A percentile compares a stretch with the other conserved stretches of the same genome.
Evolutionary conservation across 2,888 invertebrate genomes (phyloP).

Genomic region (Phyllotreta striolata): DNA sequence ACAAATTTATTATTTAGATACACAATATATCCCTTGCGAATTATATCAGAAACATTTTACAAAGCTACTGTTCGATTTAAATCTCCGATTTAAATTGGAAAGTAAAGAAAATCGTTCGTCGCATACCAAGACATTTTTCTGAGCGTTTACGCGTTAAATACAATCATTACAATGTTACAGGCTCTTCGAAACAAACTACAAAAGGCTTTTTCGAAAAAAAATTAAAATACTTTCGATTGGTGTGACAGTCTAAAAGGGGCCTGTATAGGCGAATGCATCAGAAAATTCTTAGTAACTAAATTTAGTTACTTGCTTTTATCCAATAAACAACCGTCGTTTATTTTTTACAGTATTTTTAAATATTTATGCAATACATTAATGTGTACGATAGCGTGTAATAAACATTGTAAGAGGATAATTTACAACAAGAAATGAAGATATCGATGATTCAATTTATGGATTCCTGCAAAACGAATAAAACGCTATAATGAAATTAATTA

Average conservation of each 20-base stretch:
- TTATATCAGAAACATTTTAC: constrained; percentile 71
- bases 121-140: constrained; percentile 51
- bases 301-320: too few species aligned
- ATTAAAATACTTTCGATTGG: constrained; percentile 52
- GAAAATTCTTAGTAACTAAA: constrained; percentile 27
- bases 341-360: too few species aligned
- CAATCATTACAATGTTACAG: constrained; percentile 50
- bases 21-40: constrained; percentile 77
- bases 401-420: too few species aligned
- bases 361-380: too few species aligned
- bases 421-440: too few species aligned
- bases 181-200: constrained; percentile 48
- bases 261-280: constrained; percentile 8
- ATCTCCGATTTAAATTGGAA: constrained; percentile 47
- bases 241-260: constrained; percentile 46
- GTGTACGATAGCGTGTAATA: too few species aligned
- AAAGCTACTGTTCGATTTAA: constrained; percentile 70
- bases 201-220: constrained; percentile 35
- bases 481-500: too few species aligned
- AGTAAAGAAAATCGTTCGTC: constrained; percentile 51
- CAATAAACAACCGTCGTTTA: too few species aligned
- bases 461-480: too few species aligned
- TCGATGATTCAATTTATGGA: too few species aligned
- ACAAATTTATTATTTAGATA: constrained; percentile 75
- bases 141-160: constrained; percentile 59